Base-by-base conservation (phyloP, 1,140 invertebrate species). In the Goniozus legneri region DNA sequence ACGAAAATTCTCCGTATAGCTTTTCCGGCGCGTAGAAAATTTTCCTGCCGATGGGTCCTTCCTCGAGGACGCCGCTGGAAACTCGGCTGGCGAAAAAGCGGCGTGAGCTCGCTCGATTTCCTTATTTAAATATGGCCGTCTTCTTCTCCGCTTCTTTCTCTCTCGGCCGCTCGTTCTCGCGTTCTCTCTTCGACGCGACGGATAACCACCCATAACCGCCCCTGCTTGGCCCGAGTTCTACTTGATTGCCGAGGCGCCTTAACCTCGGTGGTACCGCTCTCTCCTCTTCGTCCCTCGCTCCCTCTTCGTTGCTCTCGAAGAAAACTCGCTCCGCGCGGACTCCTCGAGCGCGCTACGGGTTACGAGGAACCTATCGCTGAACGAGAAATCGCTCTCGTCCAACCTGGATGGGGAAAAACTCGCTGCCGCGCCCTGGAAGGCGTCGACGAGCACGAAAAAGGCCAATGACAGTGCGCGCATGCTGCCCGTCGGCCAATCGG, bases 191-290 rank as follows among this genome's bases (percentile, higher is more conserved):
- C 13, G 48, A 50, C 42, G 24, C 7, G 22, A 54, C 60, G 62
- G 64, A 54, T 73, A 73, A 73, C 69, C 71, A 71, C 65, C 65
- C 66, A 69, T 73, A 74, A 72, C 68, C 69, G 65, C 63, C 69
- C 68, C 71, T 71, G 62, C 69, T 69, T 68, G 71, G 63, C 64
- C 67, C 62, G 74, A 71, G 72, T 75, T 76, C 72, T 74, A 76
- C 72, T 76, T 75, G 73, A 76, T 75, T 75, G 72, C 72, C 67
- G 64, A 70, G 69, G 71, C 69, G 69, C 73, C 71, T 74, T 74
- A 71, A 73, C 69, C 71, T 71, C 71, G 64, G 60, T 63, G 44
- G 30, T 43, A 24, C 31, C 19, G 31, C 42, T 22, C 3, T 13
- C 24, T 32, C 41, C 32, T 18, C 32, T 3, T 33, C 16, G 16